Evolutionary conservation across 2,797 vertebrate species (phyloP), one percentile per base, ranked within the genome.

Genomic region (Cephalopachus bancanus): DNA sequence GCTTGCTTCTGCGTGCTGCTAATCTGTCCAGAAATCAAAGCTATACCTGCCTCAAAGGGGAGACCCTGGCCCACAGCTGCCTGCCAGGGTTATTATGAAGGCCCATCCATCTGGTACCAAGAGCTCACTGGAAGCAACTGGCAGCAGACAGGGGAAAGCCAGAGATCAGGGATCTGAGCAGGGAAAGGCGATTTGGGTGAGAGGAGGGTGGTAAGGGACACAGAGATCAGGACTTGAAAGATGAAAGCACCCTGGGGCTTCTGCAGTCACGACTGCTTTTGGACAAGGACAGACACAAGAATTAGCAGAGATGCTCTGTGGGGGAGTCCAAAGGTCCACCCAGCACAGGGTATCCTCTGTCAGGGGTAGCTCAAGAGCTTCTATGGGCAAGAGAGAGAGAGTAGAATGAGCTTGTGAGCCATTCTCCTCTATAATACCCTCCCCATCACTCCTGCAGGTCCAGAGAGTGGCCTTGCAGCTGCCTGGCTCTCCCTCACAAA

Each of bases 21-120:
- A 95, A 97, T 97, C 94, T 97, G 89, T 96, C 33, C 64, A 96
- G 93, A 97, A 97, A 98, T 98, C 98, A 97, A 97, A 98, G 97
- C 74, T 72, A 75, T 55, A 74, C 30, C 80, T 79, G 72, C 84
- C 96, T 97, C 93, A 97, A 97, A 97, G 95, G 94, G 97, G 96
- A 97, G 86, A 96, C 93, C 91, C 83, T 81, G 65, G 91, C 96
- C 95, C 91, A 87, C 59, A 75, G 96, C 94, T 76, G 71, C 96
- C 89, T 94, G 81, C 83, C 28, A 95, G 94, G 83, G 81, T 97
- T 97, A 97, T 96, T 97, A 94, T 95, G 91, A 96, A 96, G 95
- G 78, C 62, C 80, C 67, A 90, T 95, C 93, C 33, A 85, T 93
- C 85, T 60, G 74, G 53, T 92, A 95, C 88, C 76, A 64, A 83